A percentile compares a stretch with the other conserved stretches of the same genome.
phyloP scores from a whole-genome alignment of 2,888 invertebrate genomes.

The Hofmannophila pseudospretella region DNA sequence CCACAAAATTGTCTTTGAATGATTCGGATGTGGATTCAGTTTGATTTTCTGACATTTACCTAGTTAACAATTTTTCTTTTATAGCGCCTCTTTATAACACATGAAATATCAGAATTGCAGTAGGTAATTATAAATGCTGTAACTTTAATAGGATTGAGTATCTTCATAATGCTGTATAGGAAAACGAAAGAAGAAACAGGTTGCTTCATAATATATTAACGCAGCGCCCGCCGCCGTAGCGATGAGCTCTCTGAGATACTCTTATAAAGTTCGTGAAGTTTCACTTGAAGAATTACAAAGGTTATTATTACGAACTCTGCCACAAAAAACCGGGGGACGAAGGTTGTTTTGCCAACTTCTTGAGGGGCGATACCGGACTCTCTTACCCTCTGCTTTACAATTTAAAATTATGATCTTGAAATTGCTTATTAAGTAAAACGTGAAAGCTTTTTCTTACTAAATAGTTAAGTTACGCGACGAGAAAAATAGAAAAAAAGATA shows the following conservation, averaged over 20 bases:
- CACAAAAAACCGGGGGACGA: slow-evolving; percentile 37
- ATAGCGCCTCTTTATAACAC: too few relatives aligned
- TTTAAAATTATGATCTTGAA: slow-evolving; percentile 16
- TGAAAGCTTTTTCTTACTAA: background rate
- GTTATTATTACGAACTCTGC: slow-evolving; percentile 49
- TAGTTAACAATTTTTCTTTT: too few relatives aligned
- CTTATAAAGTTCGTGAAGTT: slow-evolving; percentile 43
- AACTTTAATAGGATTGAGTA: too few relatives aligned
- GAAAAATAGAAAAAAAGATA: background rate
- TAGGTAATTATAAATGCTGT: too few relatives aligned
- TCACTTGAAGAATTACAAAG: slow-evolving; percentile 53
- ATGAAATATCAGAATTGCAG: too few relatives aligned
- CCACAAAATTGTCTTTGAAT: slow-evolving; percentile 11
- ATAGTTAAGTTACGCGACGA: background rate
- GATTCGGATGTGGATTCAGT: too few relatives aligned
- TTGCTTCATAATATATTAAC: slow-evolving; percentile 38
- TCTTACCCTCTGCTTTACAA: slow-evolving; percentile 20
- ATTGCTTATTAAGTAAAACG: background rate
- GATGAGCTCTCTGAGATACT: slow-evolving; percentile 37
- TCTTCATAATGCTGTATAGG: too few relatives aligned
- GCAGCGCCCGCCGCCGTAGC: slow-evolving; percentile 22
- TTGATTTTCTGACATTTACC: slow-evolving; percentile 10
- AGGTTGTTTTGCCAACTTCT: slow-evolving; percentile 43
- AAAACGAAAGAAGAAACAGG: slow-evolving; percentile 27
- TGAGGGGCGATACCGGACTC: slow-evolving; percentile 29